Conservation (phyloP, 2,888 invertebrate species). For the Sarcophaga carnaria region DNA sequence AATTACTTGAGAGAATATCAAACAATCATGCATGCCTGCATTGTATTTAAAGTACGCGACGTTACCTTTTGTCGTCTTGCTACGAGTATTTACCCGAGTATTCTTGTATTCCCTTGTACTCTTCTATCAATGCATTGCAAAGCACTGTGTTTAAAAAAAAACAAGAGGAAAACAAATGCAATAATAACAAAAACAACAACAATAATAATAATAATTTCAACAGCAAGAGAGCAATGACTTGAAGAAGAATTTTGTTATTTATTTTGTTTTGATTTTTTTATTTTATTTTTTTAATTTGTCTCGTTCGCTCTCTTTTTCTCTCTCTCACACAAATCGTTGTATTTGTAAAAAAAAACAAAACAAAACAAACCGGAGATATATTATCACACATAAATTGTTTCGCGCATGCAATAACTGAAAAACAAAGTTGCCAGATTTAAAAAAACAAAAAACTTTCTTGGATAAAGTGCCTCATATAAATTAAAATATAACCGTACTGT, state of each 20-base stretch:
- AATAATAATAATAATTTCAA: constrained; percentile 31
- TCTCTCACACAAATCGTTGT: too few species aligned
- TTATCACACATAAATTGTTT: constrained; percentile 4
- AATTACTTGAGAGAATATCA: neutral
- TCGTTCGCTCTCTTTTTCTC: neutral
- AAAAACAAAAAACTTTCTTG: too few species aligned
- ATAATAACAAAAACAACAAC: constrained; percentile 22
- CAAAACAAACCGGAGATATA: too few species aligned
- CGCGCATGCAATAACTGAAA: neutral
- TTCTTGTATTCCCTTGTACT: neutral
- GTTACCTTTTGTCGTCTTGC: neutral
- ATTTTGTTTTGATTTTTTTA: constrained; percentile 19
- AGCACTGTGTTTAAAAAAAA: too few species aligned
- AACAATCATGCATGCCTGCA: neutral
- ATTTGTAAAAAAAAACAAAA: too few species aligned
- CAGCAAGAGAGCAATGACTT: constrained; percentile 68
- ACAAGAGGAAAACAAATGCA: too few species aligned
- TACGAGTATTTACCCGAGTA: neutral
- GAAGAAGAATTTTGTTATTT: constrained; percentile 59
- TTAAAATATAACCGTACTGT: too few species aligned
- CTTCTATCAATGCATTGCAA: neutral
- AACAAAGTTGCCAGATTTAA: constrained; percentile 18
- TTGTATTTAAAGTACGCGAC: neutral
- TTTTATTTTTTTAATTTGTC: constrained; percentile 3
- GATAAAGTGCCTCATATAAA: too few species aligned